Evolutionary conservation across 2,113 vertebrate genomes (phyloP), one percentile per base, ranked within the genome.

Genomic region (Mesembrinibis cayennensis): DNA sequence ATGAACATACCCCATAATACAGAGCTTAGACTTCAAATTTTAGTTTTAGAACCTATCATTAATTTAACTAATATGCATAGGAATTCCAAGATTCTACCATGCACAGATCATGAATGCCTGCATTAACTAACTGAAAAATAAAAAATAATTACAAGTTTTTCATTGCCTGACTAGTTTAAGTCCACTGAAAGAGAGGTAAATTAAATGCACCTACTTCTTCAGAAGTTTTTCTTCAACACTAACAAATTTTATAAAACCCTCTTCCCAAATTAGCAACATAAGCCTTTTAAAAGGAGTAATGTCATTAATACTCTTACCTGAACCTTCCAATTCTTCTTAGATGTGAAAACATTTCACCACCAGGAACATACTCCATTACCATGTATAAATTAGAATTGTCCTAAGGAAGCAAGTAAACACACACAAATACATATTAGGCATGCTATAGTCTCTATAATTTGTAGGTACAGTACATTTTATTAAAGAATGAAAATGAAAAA

Each of bases 321-420:
- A 99, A 99, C 97, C 99, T 99, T 98, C 99, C 99, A 38, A 99
- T 99, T 98, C 99, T 99, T 98, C 99, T 99, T 97, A 99, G 99
- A 98, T 99, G 99, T 95, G 99, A 99, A 98, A 99, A 99, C 99
- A 99, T 99, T 98, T 99, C 99, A 95, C 99, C 99, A 65, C 99
- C 99, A 63, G 99, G 99, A 82, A 99, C 99, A 96, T 99, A 99
- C 97, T 99, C 99, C 99, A 99, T 99, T 97, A 99, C 98, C 99
- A 99, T 99, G 98, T 99, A 99, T 98, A 99, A 99, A 98, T 99
- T 99, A 98, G 99, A 99, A 98, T 99, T 99, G 98, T 99, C 99
- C 99, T 99, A 97, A 91, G 83, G 65, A 87, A 72, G 66, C 30
- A 91, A 97, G 65, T n/a, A 87, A 97, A 95, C 49, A 91, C 20